phyloP scores from a whole-genome alignment of 2,797 vertebrate species.

The Cheirogaleus major region DNA sequence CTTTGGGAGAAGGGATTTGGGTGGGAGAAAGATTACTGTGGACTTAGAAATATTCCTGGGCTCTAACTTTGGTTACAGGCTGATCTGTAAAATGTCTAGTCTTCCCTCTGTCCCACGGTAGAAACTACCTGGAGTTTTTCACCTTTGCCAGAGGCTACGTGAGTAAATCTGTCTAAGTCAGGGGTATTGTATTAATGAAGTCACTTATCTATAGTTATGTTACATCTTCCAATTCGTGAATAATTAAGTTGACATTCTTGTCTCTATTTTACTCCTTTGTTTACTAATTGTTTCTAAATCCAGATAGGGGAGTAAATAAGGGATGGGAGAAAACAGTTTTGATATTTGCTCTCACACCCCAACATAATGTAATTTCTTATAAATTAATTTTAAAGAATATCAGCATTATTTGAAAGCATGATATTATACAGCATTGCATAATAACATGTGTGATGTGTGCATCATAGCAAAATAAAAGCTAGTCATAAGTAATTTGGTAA shows the following conservation, averaged over 20 bases:
- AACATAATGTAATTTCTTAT: not conserved
- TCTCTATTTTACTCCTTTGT: not conserved
- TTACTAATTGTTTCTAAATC: not conserved
- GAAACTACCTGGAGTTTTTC: not conserved
- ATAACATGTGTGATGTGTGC: not conserved
- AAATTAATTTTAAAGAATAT: not conserved
- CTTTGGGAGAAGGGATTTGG: not conserved
- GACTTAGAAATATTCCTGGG: fast-evolving
- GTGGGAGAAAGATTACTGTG: not conserved
- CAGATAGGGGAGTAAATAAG: not conserved
- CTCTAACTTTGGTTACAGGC: not conserved
- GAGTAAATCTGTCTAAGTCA: not conserved
- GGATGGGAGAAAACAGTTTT: not conserved
- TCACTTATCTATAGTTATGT: not conserved
- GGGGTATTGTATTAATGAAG: not conserved
- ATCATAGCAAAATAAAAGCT: not conserved
- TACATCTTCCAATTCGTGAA: not conserved
- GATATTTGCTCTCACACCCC: not conserved
- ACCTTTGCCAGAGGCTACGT: not conserved
- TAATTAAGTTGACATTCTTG: not conserved
- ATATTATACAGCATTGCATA: not conserved
- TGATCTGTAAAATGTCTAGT: not conserved
- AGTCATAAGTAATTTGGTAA: not conserved
- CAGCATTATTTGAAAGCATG: not conserved
- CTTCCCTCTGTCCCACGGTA: not conserved